Evolutionary conservation across 2,113 vertebrate species (phyloP), one percentile per base, ranked within the genome.

Genomic region (Calypte anna): DNA sequence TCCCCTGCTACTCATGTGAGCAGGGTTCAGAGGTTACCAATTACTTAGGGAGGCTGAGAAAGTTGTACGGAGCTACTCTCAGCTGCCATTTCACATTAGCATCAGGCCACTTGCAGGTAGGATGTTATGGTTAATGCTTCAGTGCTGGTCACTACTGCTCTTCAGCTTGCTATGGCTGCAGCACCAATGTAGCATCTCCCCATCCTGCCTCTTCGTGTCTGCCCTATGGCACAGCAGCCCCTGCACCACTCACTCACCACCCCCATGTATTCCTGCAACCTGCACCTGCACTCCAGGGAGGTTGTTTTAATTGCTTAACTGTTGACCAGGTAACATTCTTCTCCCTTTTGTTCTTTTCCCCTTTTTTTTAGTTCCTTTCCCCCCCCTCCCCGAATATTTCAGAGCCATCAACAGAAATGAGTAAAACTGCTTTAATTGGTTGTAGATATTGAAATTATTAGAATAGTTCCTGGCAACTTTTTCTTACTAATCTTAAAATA

Each of bases 11-110:
- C 96, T 96, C 97, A 97, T 97, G 98, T 95, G 98, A 98, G 94
- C 90, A 55, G 91, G 95, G 98, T 98, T 98, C 98, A 98, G 98
- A 97, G 98, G 98, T 98, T 98, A 98, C 98, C 98, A 99, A 98
- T 99, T 99, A 98, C 98, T 97, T 96, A 82, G 97, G 97, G 97
- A 98, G 98, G 98, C 98, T 98, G 98, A 98, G 98, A 98, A 98
- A 98, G 98, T 98, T 98, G 97, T 96, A 80, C 97, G 97, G 97
- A 97, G 96, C 96, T 98, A 97, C 97, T 98, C 97, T 90, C 93
- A 96, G 97, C 98, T 99, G 98, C 98, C 98, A 98, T 93, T 96
- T 95, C 97, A 77, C 88, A 98, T 99, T 98, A 99, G 51, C 96
- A 81, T 98, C 98, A 98, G 70, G 66, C 75, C 88, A 95, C 89